Evolutionary conservation across 2,797 vertebrate species (phyloP).

Genomic region (Paratrypauchen microcephalus): DNA sequence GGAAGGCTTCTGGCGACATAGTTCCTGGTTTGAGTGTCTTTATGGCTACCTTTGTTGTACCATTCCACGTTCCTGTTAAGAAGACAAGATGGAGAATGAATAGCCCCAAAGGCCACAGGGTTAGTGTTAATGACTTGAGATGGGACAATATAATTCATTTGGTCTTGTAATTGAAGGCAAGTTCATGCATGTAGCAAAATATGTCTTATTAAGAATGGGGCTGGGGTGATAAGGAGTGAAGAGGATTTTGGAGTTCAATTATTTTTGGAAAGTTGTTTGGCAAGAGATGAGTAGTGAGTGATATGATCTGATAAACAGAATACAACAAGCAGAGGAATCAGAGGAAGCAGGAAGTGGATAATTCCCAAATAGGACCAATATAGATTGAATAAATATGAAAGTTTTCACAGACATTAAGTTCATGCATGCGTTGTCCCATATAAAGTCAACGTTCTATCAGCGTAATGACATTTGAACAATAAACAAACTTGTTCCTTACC

Average conservation of each 20-base stretch:
- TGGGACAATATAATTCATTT: constrained; percentile 60
- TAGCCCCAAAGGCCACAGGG: constrained; percentile 25
- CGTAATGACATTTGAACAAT: constrained; percentile 8
- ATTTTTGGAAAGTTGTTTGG: constrained; percentile 18
- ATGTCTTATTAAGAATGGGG: constrained; percentile 11
- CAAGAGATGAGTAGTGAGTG: constrained; percentile 25
- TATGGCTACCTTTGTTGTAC: constrained; percentile 95
- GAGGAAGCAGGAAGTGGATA: constrained; percentile 59
- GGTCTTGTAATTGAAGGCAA: constrained; percentile 58
- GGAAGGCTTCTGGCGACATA: constrained; percentile 96
- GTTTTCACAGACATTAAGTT: constrained; percentile 19
- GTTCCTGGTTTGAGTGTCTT: constrained; percentile 95
- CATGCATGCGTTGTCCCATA: constrained; percentile 5
- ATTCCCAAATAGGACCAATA: constrained; percentile 36
- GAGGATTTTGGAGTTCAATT: constrained; percentile 3
- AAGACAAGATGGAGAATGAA: constrained; percentile 19
- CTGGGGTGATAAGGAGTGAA: constrained; percentile 29
- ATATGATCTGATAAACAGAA: constrained; percentile 37
- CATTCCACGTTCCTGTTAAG: constrained; percentile 90
- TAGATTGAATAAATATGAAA: constrained; percentile 40
- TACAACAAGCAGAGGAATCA: constrained; percentile 61
- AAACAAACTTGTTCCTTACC: constrained; percentile 80
- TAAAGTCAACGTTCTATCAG: constrained; percentile 7
- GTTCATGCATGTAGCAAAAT: constrained; percentile 45
- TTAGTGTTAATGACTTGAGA: constrained; percentile 46